Evolutionary conservation across 2,888 invertebrate genomes (phyloP).

Genomic region (Eurytoma adleriae): DNA sequence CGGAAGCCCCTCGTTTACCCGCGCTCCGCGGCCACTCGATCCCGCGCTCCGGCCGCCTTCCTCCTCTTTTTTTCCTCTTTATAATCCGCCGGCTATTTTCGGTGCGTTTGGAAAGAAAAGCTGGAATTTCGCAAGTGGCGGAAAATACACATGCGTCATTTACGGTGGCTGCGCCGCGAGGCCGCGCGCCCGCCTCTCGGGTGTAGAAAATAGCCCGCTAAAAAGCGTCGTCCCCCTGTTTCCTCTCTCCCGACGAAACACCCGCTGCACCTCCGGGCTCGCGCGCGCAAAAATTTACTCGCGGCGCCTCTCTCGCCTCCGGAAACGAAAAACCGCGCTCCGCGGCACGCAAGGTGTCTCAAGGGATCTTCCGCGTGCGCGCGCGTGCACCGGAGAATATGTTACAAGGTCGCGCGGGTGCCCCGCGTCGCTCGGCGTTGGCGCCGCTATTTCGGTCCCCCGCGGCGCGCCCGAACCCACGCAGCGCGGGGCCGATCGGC

Average conservation of each 20-base stretch:
- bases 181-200: not conserved
- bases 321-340: too few species aligned
- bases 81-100: conserved; percentile 50
- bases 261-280: too few species aligned
- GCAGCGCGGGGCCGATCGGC: not conserved
- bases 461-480: too few species aligned
- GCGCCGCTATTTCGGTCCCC: not conserved
- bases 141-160: conserved; percentile 53
- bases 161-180: not conserved
- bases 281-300: not conserved
- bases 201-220: conserved; percentile 43
- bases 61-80: conserved; percentile 8
- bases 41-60: not conserved
- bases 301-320: not conserved
- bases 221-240: not conserved
- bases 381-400: not conserved
- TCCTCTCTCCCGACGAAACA: too few species aligned
- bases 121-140: conserved; percentile 55
- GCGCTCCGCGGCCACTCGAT: not conserved
- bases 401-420: conserved; percentile 47
- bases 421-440: not conserved
- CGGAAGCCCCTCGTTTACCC: not conserved
- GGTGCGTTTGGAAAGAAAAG: conserved; percentile 54
- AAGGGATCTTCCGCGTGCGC: not conserved
- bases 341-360: too few species aligned